Percentiles rank a stretch among this genome's conserved stretches.
Conservation (phyloP, 2,113 vertebrate species). For the Thamnophis sirtalis region DNA sequence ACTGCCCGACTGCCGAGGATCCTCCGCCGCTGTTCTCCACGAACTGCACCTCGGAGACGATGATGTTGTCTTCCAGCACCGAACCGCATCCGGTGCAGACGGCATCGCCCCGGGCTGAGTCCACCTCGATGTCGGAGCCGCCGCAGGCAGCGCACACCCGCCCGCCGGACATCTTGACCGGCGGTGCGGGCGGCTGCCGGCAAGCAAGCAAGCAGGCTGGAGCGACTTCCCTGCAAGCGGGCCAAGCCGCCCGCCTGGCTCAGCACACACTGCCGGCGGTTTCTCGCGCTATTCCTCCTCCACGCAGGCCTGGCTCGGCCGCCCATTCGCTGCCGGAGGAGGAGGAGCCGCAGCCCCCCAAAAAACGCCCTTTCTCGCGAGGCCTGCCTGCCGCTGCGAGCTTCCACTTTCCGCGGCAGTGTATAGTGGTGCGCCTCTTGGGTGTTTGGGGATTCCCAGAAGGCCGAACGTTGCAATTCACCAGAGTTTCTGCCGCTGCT, state of each 20-base stretch:
- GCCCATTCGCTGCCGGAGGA: neutral
- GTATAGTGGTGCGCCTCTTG: neutral
- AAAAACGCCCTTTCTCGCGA: constrained; percentile 31
- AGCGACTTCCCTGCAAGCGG: neutral
- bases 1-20: constrained; percentile 92
- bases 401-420: neutral
- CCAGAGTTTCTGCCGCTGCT: neutral
- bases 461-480: neutral
- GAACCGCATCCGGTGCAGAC: constrained; percentile 92
- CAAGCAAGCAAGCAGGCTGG: no score
- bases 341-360: neutral
- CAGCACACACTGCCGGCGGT: neutral
- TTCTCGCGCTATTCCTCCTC: neutral
- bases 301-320: neutral
- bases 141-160: constrained; percentile 84
- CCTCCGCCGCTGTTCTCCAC: constrained; percentile 91
- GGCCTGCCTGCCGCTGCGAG: neutral
- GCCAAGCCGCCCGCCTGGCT: neutral
- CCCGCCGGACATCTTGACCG: constrained; percentile 72
- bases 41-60: constrained; percentile 94
- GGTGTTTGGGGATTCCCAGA: neutral
- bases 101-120: constrained; percentile 87
- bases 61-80: constrained; percentile 96
- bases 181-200: neutral
- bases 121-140: constrained; percentile 86